These are phyloP conservation scores for Ceryle rudis DNA, from an alignment of 2,797 vertebrate species.

Conservation along the genomic window DNA sequence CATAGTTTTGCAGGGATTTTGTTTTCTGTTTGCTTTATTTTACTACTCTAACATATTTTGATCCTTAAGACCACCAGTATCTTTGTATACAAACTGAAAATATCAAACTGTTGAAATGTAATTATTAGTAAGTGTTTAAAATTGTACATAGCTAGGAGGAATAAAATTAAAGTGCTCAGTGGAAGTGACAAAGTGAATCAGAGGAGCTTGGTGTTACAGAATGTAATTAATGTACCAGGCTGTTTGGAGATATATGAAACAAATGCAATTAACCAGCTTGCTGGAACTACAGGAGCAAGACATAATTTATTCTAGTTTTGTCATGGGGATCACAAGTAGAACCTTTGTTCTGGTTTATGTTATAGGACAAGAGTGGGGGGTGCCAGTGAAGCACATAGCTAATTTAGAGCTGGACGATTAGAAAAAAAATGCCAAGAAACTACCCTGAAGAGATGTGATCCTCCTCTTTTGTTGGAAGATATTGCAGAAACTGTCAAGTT, in stretches of 20 bases:
- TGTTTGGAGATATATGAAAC: slow-evolving; percentile 77
- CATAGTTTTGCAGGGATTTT: not conserved
- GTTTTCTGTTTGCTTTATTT: not conserved
- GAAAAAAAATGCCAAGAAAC: not conserved
- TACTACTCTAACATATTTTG: not conserved
- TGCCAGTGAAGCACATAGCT: not conserved
- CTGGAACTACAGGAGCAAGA: slow-evolving; percentile 59
- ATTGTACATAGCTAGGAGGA: slow-evolving; percentile 61
- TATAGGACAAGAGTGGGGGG: not conserved
- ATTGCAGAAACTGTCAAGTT: not conserved
- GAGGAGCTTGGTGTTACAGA: slow-evolving; percentile 76
- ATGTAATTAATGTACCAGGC: slow-evolving; percentile 77
- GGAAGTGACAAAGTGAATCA: slow-evolving; percentile 79
- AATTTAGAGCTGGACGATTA: not conserved
- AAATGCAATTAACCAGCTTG: slow-evolving; percentile 81
- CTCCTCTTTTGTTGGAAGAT: not conserved
- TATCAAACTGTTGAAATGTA: slow-evolving; percentile 16
- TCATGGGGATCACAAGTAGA: slow-evolving; percentile 45
- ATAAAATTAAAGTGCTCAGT: slow-evolving; percentile 75
- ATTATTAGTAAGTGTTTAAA: slow-evolving; percentile 52
- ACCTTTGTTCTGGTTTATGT: slow-evolving; percentile 59
- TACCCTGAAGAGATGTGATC: not conserved
- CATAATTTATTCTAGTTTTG: slow-evolving; percentile 62
- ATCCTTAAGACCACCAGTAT: not conserved
- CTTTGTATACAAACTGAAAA: slow-evolving; percentile 7